A percentile compares a stretch with the other conserved stretches of the same genome.
These are phyloP conservation scores for Xylocopa sonorina DNA, from an alignment of 1,140 invertebrate species.

Conservation along the genomic window DNA sequence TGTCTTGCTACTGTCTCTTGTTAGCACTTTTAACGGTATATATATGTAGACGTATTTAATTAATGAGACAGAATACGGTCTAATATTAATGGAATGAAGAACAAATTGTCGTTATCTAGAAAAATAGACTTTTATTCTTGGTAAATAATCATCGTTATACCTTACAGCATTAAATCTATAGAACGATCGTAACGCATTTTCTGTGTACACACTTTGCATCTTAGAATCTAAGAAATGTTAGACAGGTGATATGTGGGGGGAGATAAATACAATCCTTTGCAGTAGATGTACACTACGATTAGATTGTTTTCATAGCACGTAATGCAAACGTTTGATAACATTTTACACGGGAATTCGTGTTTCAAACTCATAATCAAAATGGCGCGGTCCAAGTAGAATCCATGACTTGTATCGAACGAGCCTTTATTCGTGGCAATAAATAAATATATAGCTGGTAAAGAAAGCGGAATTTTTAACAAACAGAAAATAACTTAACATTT, in stretches of 20 bases:
- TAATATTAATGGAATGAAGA: neutral
- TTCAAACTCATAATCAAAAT: neutral
- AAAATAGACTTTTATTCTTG: slow-evolving; percentile 26
- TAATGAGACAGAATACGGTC: neutral
- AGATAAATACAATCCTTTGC: neutral
- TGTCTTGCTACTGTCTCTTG: neutral
- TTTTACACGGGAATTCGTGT: neutral
- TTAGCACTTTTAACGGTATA: neutral
- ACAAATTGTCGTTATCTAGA: neutral
- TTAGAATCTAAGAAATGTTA: slow-evolving; percentile 13
- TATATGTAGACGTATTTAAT: neutral
- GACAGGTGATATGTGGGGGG: neutral
- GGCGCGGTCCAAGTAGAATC: neutral
- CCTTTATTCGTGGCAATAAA: neutral
- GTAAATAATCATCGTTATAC: neutral
- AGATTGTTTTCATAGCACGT: neutral
- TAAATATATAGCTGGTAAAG: neutral
- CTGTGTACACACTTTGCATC: neutral
- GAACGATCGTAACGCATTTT: neutral
- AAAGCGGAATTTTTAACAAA: neutral
- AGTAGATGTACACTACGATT: neutral
- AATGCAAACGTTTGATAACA: slow-evolving; percentile 17
- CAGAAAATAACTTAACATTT: neutral
- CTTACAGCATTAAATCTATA: neutral
- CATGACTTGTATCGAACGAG: neutral